Evolutionary conservation across 2,797 vertebrate genomes (phyloP), one percentile per base, ranked within the genome.

Genomic region (Amniataba percoides): DNA sequence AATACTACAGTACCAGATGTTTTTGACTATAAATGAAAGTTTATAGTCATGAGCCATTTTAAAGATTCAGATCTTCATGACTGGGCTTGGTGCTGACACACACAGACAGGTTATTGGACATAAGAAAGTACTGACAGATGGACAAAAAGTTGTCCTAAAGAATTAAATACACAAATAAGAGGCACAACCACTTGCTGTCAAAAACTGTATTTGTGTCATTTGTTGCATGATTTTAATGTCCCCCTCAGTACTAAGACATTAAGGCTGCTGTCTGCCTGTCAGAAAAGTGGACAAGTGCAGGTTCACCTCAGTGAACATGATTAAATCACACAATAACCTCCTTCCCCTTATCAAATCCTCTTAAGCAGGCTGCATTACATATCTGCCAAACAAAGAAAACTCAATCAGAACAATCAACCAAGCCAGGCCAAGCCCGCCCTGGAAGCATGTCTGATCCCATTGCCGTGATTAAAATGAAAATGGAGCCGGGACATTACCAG

Each of bases 401-500:
- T 95, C 94, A 95, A 94, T 96, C 94, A 93, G 93, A 93, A 95
- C 93, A 94, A 95, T 94, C 93, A 94, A 92, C 86, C 74, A 57
- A 87, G 87, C 84, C 89, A 84, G 85, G 84, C 80, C 74, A 80
- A 80, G 83, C 86, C 82, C 23, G 16, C 72, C 76, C 84, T 65
- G 77, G 82, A 74, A 88, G 94, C 91, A 93, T 92, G 92, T 91
- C 90, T 94, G 92, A 95, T 95, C 93, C 93, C 94, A 95, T 94
- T 95, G 94, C 83, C 85, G 9, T 95, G 95, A 96, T 96, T 96
- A 95, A 95, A 95, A 95, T 94, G 93, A 95, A 94, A 95, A 93
- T 87, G 91, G 92, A 95, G 91, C 92, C 65, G 72, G 89, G 88
- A 94, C 90, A 93, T 93, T 87, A 92, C 80, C 90, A 92, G 89